These are phyloP conservation scores for Acrobasis repandana DNA, from an alignment of 2,888 invertebrate species.

Conservation along the genomic window DNA sequence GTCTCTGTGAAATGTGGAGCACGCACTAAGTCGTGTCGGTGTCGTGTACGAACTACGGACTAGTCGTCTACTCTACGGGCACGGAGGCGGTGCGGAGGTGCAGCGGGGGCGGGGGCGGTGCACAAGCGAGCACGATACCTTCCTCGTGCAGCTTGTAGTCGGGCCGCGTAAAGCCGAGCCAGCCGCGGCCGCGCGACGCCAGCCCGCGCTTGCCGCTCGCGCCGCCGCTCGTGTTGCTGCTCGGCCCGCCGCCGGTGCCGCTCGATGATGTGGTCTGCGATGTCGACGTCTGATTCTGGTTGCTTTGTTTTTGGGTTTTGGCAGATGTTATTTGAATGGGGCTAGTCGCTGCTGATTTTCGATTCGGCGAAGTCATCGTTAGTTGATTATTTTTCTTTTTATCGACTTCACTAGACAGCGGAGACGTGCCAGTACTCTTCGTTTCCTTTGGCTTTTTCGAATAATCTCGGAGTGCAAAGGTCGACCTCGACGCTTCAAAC, in stretches of 20 bases:
- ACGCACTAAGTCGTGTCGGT: too few relatives aligned
- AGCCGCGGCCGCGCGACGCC: slow-evolving; percentile 31
- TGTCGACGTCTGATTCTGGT: neutral
- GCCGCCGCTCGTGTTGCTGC: slow-evolving; percentile 55
- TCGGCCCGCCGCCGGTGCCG: slow-evolving; percentile 32
- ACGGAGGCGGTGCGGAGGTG: slow-evolving; percentile 56
- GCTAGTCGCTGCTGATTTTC: slow-evolving; percentile 34
- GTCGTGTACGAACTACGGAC: neutral
- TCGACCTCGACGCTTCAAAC: neutral
- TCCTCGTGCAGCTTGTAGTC: slow-evolving; percentile 28
- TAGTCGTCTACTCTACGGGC: slow-evolving; percentile 51
- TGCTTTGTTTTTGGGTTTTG: slow-evolving; percentile 4
- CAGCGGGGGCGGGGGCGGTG: slow-evolving; percentile 50
- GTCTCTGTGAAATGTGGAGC: neutral
- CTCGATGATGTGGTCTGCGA: slow-evolving; percentile 15
- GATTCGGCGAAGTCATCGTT: slow-evolving; percentile 35
- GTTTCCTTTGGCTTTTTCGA: slow-evolving; percentile 24
- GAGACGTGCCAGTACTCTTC: slow-evolving; percentile 52
- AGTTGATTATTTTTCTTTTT: slow-evolving; percentile 26
- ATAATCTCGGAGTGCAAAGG: neutral
- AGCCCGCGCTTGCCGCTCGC: slow-evolving; percentile 37
- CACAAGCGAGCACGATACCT: slow-evolving; percentile 43
- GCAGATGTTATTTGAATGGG: slow-evolving; percentile 33
- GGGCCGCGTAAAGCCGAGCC: slow-evolving; percentile 45
- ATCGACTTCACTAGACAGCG: slow-evolving; percentile 38